Conservation (phyloP, 2,113 vertebrate species). For the Microtus oregoni region DNA sequence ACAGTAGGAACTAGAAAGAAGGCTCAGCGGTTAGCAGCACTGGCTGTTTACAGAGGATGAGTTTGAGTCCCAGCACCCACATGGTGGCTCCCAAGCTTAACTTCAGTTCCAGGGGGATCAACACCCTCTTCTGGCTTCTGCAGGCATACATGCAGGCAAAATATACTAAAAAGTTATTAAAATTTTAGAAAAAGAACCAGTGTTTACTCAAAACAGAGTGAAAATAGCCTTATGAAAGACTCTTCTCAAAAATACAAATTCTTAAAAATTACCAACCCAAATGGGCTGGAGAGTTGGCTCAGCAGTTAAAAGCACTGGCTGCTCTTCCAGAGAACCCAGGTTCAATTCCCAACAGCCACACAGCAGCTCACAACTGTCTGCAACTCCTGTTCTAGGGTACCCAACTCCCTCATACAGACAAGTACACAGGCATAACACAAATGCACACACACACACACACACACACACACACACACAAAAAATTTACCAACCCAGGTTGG, state of each 20-base stretch:
- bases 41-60: background rate
- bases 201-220: background rate
- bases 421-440: background rate
- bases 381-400: background rate
- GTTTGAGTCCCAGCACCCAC: background rate
- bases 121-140: background rate
- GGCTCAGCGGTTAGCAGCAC: background rate
- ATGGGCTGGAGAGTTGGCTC: too few relatives aligned
- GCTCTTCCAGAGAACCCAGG: background rate
- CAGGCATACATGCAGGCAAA: background rate
- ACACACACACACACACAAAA: background rate
- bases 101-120: background rate
- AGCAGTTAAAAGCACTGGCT: background rate
- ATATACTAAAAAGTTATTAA: background rate
- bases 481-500: background rate
- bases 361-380: background rate
- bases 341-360: background rate
- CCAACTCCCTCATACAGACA: background rate
- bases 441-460: too few relatives aligned
- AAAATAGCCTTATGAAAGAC: conserved; percentile 53
- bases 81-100: background rate
- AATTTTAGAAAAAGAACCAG: background rate
- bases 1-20: background rate
- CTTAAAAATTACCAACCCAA: conserved; percentile 40
- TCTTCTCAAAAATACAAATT: conserved; percentile 45